phyloP scores from a whole-genome alignment of 2,113 vertebrate species.

The Trochalopteron elliotii region DNA sequence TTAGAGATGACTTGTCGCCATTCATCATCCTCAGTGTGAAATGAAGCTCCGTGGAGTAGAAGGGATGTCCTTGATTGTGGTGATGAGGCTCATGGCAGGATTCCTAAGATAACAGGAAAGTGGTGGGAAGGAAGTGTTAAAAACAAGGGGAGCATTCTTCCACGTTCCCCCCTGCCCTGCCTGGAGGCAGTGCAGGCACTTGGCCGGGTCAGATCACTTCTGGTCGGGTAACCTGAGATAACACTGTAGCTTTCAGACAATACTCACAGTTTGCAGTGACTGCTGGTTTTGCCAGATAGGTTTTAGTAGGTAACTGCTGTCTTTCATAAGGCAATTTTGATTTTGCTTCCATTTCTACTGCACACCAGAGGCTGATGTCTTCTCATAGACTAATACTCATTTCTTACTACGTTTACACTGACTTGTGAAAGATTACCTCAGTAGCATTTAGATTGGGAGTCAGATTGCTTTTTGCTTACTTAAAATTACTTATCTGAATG shows the following conservation, averaged over 20 bases:
- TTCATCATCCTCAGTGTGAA: not conserved
- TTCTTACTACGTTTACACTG: not conserved
- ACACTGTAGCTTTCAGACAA: not conserved
- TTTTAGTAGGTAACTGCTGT: not conserved
- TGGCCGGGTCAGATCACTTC: not conserved
- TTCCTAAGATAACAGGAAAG: not conserved
- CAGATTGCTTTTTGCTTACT: not conserved
- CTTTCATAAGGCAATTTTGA: not conserved
- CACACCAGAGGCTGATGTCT: not conserved
- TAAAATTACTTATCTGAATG: not conserved
- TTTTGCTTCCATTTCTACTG: not conserved
- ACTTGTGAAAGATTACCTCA: not conserved
- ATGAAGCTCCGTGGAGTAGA: not conserved
- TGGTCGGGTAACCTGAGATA: not conserved
- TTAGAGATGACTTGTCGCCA: not conserved
- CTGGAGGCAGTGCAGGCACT: accelerated
- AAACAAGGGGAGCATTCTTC: not conserved
- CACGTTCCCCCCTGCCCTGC: accelerated
- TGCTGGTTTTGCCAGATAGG: not conserved
- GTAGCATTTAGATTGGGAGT: not conserved
- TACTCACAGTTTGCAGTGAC: not conserved
- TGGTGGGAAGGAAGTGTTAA: not conserved
- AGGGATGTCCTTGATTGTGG: not conserved
- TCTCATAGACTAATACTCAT: not conserved
- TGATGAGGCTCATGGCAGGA: not conserved